These are phyloP conservation scores for Amphiprion percula DNA, from an alignment of 2,113 vertebrate genomes.

Conservation along the genomic window DNA sequence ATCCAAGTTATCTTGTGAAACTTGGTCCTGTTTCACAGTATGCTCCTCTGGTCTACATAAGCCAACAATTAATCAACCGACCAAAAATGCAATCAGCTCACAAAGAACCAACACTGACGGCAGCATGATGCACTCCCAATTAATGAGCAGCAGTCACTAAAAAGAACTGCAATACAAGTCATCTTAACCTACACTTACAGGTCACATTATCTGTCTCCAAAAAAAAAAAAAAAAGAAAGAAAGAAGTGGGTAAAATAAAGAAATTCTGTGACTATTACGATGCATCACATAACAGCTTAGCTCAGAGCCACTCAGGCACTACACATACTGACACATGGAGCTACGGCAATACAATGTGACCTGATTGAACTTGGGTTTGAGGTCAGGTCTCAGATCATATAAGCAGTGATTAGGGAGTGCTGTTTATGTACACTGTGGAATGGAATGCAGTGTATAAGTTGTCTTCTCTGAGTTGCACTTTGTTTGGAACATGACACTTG, in stretches of 20 bases:
- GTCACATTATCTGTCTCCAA: too few species aligned
- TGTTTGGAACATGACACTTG: background rate
- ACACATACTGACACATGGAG: background rate
- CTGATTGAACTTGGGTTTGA: background rate
- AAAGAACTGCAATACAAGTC: background rate
- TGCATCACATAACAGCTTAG: background rate
- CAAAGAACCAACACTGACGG: background rate
- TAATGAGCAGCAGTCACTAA: background rate
- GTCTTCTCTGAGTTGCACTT: background rate
- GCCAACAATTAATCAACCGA: background rate
- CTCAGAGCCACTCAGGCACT: background rate
- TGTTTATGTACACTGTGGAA: background rate
- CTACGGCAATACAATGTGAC: background rate
- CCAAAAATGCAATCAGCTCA: constrained; percentile 3
- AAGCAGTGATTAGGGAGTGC: background rate
- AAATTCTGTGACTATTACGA: background rate
- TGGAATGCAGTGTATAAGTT: too few species aligned
- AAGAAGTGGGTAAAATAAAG: background rate
- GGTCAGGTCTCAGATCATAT: background rate
- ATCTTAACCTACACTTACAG: too few species aligned
- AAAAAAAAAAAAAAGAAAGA: too few species aligned
- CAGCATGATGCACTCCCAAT: background rate
- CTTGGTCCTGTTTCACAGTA: too few species aligned
- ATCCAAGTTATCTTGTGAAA: too few species aligned
- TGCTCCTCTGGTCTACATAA: background rate